Percentiles rank a stretch among this genome's conserved stretches.
Evolutionary conservation across 2,888 invertebrate species (phyloP).

Genomic region (Linyphia triangularis): DNA sequence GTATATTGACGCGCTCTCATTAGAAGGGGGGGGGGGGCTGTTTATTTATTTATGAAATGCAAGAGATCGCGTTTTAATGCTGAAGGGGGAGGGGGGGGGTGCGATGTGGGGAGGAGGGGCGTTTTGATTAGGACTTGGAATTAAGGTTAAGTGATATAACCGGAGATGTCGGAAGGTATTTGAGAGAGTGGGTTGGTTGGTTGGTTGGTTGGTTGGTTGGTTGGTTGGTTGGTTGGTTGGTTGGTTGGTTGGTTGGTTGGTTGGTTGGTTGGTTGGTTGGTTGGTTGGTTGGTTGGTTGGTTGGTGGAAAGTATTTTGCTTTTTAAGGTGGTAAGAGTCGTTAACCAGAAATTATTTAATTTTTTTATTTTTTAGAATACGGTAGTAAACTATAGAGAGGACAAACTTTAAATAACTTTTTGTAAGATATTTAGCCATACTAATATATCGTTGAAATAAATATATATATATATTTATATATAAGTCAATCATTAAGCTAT

Average conservation of each 20-base stretch:
- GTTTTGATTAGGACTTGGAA: slow-evolving; percentile 58
- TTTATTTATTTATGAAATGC: slow-evolving; percentile 73
- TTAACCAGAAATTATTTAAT: too few relatives aligned
- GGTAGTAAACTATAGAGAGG: too few relatives aligned
- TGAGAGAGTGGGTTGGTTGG: background rate
- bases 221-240: background rate
- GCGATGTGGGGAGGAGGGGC: background rate
- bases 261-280: background rate
- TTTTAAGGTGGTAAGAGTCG: too few relatives aligned
- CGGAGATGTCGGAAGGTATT: background rate
- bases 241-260: background rate
- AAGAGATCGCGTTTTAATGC: slow-evolving; percentile 64
- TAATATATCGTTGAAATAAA: too few relatives aligned
- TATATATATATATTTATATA: too few relatives aligned
- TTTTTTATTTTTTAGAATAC: too few relatives aligned
- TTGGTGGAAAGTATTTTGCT: background rate
- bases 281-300: background rate
- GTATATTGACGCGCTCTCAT: slow-evolving; percentile 58
- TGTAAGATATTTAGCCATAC: background rate
- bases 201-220: background rate
- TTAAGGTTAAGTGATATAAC: slow-evolving; percentile 54
- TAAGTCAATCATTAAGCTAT: too few relatives aligned
- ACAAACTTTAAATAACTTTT: too few relatives aligned
- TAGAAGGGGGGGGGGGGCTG: slow-evolving; percentile 66
- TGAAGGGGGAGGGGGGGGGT: background rate